Evolutionary conservation across 2,113 vertebrate genomes (phyloP), one percentile per base, ranked within the genome.

Genomic region (Salvelinus namaycush): DNA sequence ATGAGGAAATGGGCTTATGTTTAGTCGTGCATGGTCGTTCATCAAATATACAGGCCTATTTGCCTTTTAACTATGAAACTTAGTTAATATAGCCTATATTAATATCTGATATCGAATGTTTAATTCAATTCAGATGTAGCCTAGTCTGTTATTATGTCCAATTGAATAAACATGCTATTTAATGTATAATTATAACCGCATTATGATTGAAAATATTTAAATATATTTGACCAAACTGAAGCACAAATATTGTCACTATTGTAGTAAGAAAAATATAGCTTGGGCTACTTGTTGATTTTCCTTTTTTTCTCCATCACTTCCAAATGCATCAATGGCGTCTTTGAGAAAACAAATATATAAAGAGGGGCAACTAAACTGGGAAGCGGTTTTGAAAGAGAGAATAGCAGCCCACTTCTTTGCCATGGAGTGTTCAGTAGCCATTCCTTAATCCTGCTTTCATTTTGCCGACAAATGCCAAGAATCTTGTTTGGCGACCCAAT

Each of bases 401-500:
- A 95, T 95, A 94, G 93, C 93, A 95, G 80, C 83, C 93, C 93
- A 92, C 90, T 93, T 89, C 91, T 96, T 95, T 95, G 89, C 96
- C 92, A 90, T 93, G 94, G 95, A 93, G 94, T 93, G 95, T 95
- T 95, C 95, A 95, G 92, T 91, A 93, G 94, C 93, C 95, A 91
- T 91, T 93, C 93, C 91, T 93, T 97, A 97, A 98, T 96, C 96
- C 94, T 83, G 89, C 95, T 98, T 98, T 97, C 96, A 96, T 97
- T 97, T 92, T 83, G 91, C 96, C 95, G 95, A 95, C 95, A 95
- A 96, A 96, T 95, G 94, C 94, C 93, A 95, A 95, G 95, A 95
- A 96, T 96, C 93, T 94, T 94, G 95, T 95, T 95, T 93, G 95
- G 91, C 82, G 88, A 92, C 94, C 94, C 95, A 92, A 95, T 91